Base-by-base conservation (phyloP, 2,797 vertebrate genomes). In the Chelmon rostratus region DNA sequence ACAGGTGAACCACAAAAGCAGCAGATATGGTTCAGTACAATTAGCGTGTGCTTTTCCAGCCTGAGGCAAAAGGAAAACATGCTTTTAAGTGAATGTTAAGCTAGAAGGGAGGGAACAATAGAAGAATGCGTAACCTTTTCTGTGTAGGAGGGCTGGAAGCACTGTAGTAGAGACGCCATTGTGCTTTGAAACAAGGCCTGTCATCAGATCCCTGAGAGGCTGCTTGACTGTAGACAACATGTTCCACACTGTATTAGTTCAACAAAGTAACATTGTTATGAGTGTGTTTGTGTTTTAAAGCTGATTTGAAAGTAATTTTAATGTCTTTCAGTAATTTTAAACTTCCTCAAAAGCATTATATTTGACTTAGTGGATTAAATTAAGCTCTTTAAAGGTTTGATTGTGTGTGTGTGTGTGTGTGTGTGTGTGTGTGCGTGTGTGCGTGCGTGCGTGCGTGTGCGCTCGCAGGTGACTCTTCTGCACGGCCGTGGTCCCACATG, bases 391-490 rank as follows among this genome's bases (percentile, higher is more conserved):
- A 40, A 59, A 28, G n/a, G 18, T 7, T 40, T 46, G 49, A 21
- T 56, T 40, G 19, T 13, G 40, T 58, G 25, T 66, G 59, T 76
- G 12, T 87, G 56, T 81, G 23, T 62, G 58, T 58, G 64, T 78
- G 25, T 75, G 25, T 82, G 56, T 81, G 23, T 62, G 58, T 58
- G 64, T 78, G 25, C 75, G 25, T n/a, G n/a, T n/a, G n/a, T 44
- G 53, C 61, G 9, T 35, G 0, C 52, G 15, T 31, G 21, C 11
- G 37, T 57, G 31, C 64, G 62, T 76, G 11, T 87, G 56, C 78
- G 23, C n/a, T n/a, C 42, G 35, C 54, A 99, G 98, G 96, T 99
- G 86, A 96, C 93, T 28, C 92, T 98, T 78, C 93, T 94, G 50
- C 89, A 80, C 0, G 80, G 94, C 67, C 88, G 83, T 0, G 50